Evolutionary conservation across 2,888 invertebrate species (phyloP).

Genomic region (Coelogynopora nodosa): DNA sequence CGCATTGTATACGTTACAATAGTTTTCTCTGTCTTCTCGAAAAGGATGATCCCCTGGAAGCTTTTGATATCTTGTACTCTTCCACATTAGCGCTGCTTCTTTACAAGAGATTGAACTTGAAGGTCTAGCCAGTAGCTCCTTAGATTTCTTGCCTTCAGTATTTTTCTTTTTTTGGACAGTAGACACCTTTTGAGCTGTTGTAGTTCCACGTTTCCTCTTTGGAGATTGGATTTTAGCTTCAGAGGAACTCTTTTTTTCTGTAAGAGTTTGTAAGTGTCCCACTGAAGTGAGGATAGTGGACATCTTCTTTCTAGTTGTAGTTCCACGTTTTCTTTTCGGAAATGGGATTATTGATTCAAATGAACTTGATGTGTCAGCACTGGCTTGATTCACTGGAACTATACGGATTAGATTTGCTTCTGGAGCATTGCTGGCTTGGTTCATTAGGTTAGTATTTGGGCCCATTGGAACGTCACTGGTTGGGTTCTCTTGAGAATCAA

Average conservation of each 20-base stretch:
- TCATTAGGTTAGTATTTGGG: neutral
- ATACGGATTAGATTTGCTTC: neutral
- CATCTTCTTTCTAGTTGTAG: neutral
- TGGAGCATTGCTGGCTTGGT: neutral
- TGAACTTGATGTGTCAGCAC: neutral
- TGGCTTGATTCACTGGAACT: neutral
- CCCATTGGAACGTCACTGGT: neutral
- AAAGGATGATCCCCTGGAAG: neutral
- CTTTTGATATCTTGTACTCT: neutral
- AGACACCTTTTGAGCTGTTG: neutral
- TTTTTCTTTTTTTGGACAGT: neutral
- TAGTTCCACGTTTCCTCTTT: neutral
- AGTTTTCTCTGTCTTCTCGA: neutral
- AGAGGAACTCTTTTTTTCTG: neutral
- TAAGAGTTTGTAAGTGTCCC: neutral
- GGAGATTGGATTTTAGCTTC: neutral
- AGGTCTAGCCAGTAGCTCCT: neutral
- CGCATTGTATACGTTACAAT: neutral
- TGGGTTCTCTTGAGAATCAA: neutral
- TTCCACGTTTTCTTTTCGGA: neutral
- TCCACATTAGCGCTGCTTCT: neutral
- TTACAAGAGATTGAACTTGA: neutral
- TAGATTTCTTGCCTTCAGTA: neutral
- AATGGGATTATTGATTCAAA: neutral
- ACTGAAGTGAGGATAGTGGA: neutral